Evolutionary conservation across 1,140 invertebrate species (phyloP), one percentile per base, ranked within the genome.

Genomic region (Heliothis virescens): DNA sequence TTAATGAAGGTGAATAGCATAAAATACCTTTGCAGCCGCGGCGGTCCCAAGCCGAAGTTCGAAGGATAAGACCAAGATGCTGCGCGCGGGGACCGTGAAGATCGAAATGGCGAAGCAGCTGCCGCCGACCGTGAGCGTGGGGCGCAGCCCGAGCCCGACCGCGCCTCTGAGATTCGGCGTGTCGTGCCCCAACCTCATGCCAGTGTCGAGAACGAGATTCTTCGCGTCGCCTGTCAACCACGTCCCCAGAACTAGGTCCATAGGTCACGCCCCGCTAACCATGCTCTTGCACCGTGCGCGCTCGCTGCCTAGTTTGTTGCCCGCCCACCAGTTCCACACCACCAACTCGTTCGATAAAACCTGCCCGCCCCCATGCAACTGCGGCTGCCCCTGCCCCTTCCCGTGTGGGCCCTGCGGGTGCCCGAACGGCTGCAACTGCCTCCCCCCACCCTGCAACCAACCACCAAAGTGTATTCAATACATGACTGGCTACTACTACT

Each of bases 401-500:
- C 87, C 89, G 0, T 90, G 91, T 65, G 85, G 86, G 3, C 89
- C 91, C 0, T 87, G 81, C 55, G 87, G 89, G n/a, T 83, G 83
- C 55, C 59, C 82, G 4, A 21, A 82, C 10, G 87, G 86, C 12
- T 92, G 91, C 73, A 79, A 60, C 13, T 86, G 88, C 57, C 84
- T 94, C 0, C 92, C 92, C 12, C 92, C 91, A 0, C 91, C 90
- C 1, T 91, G 90, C 69, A 92, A 92, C 71, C 79, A 81, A 7
- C 89, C 91, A 0, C 89, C 93, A 3, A 84, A 83, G 16, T 93
- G 93, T 73, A 59, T 93, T 3, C 92, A 93, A 77, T 94, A 91
- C 76, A 94, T 94, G 89, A 92, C 90, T 0, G 92, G 92, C 0
- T 94, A 94, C 79, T 94, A 93, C 57, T 94, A 94, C 74, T 94